phyloP scores from a whole-genome alignment of 2,113 vertebrate species.

The Onychostruthus taczanowskii region DNA sequence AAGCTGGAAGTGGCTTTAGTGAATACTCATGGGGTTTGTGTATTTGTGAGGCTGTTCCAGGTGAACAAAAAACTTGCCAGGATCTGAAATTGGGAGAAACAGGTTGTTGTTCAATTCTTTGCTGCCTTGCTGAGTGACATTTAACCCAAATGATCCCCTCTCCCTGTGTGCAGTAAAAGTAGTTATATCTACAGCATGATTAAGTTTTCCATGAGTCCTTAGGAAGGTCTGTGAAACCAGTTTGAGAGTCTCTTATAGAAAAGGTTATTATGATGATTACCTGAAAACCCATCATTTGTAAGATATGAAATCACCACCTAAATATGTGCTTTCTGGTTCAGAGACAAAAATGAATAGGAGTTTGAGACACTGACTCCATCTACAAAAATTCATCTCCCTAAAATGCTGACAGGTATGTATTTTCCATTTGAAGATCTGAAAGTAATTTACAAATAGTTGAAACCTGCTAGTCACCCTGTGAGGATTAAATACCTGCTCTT shows the following conservation, averaged over 20 bases:
- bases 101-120: not conserved
- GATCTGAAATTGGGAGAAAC: not conserved
- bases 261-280: not conserved
- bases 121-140: not conserved
- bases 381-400: not conserved
- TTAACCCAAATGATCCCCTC: not conserved
- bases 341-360: not conserved
- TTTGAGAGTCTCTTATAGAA: not conserved
- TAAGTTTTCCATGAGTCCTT: not conserved
- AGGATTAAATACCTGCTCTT: not conserved
- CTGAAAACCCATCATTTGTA: not conserved
- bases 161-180: not conserved
- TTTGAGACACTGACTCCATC: not conserved
- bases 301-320: constrained; percentile 7
- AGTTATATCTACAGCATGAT: not conserved
- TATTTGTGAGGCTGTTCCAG: not conserved
- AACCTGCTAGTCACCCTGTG: not conserved
- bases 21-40: not conserved
- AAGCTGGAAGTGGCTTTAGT: not conserved
- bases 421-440: not conserved
- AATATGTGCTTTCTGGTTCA: not conserved
- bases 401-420: not conserved
- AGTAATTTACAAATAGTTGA: not conserved
- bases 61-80: not conserved
- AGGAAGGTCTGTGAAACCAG: not conserved